Evolutionary conservation across 2,888 invertebrate genomes (phyloP).

Genomic region (Eupelmus urozonus): DNA sequence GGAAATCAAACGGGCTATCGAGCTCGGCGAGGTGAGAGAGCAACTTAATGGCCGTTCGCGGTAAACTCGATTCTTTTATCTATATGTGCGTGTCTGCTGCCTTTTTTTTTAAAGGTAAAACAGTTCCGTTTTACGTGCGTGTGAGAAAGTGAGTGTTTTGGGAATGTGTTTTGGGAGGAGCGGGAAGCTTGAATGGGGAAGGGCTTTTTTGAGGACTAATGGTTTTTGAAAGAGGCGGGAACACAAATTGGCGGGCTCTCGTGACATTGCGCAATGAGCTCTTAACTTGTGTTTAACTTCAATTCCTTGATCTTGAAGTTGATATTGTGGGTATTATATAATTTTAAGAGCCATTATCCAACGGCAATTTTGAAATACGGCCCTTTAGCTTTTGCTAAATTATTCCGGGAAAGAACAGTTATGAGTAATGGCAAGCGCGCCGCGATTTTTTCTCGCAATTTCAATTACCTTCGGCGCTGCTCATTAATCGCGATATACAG

Average conservation of each 20-base stretch:
- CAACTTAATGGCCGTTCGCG: background rate
- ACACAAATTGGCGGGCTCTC: too few species aligned
- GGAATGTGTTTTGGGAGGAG: too few species aligned
- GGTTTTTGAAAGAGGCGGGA: background rate
- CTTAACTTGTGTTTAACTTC: background rate
- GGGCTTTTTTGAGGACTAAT: too few species aligned
- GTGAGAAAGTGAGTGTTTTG: too few species aligned
- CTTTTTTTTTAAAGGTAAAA: too few species aligned
- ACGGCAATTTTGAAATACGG: background rate
- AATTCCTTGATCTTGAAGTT: background rate
- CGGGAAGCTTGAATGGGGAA: too few species aligned
- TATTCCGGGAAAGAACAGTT: too few species aligned
- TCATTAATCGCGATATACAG: background rate
- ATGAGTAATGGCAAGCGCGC: too few species aligned
- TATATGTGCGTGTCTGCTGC: background rate
- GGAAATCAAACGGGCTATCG: slow-evolving; percentile 62
- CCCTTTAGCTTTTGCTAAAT: background rate
- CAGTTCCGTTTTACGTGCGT: too few species aligned
- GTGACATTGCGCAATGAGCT: slow-evolving; percentile 22
- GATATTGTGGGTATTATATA: background rate
- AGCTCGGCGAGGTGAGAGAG: slow-evolving; percentile 67
- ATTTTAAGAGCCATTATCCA: background rate
- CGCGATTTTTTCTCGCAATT: background rate
- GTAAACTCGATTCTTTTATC: background rate
- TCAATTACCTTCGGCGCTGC: background rate